Evolutionary conservation across 2,113 vertebrate genomes (phyloP).

Genomic region (Psilopogon haemacephalus): DNA sequence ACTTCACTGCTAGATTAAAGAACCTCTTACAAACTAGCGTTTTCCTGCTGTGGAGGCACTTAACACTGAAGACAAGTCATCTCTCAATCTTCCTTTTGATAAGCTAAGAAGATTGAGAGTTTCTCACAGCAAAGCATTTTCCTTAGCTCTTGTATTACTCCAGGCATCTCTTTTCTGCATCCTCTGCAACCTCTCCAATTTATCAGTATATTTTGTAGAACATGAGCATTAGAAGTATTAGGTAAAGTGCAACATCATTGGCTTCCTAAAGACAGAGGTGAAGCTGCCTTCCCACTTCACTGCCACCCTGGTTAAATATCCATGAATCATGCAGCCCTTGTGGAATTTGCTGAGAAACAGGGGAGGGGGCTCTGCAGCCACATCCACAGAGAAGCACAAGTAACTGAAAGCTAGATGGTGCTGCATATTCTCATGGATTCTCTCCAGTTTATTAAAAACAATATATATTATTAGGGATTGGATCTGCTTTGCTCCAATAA

Average conservation of each 20-base stretch:
- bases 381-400: neutral
- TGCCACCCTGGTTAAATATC: neutral
- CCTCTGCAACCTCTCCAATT: neutral
- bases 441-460: neutral
- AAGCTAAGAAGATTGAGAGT: constrained; percentile 14
- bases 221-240: neutral
- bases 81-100: constrained; percentile 14
- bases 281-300: neutral
- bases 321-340: neutral
- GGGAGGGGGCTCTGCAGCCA: neutral
- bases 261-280: neutral
- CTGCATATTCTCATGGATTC: neutral
- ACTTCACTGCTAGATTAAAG: constrained; percentile 11
- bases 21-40: neutral
- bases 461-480: neutral
- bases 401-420: neutral
- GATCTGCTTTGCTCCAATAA: neutral
- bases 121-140: neutral
- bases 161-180: neutral
- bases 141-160: neutral
- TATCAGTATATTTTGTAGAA: neutral
- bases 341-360: neutral
- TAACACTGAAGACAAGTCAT: constrained; percentile 8
- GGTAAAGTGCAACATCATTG: neutral
- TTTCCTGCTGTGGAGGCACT: constrained; percentile 33